Evolutionary conservation across 2,888 invertebrate genomes (phyloP).

Genomic region (Caenorhabditis macrosperma): DNA sequence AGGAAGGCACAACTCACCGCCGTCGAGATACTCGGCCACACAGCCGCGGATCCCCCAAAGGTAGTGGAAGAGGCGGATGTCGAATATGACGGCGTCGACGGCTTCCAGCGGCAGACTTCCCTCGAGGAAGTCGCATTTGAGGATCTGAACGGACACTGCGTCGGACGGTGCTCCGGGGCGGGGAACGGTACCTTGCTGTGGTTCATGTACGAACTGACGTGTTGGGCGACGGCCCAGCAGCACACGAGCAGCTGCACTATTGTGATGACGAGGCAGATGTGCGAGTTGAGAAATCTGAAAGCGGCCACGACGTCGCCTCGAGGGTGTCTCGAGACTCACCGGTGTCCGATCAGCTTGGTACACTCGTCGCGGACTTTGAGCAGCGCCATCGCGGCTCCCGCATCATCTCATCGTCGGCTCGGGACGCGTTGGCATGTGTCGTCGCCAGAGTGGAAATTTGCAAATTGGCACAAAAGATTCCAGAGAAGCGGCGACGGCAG

Average conservation of each 20-base stretch:
- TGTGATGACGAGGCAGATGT: conserved; percentile 71
- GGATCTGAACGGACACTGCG: conserved; percentile 68
- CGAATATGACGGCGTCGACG: conserved; percentile 76
- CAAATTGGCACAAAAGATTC: conserved; percentile 13
- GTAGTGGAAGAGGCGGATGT: conserved; percentile 74
- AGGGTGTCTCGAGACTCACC: conserved; percentile 34
- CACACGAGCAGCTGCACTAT: conserved; percentile 72
- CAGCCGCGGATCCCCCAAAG: conserved; percentile 78
- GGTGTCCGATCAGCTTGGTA: conserved; percentile 72
- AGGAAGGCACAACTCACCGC: conserved; percentile 59
- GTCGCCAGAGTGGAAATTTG: conserved; percentile 38
- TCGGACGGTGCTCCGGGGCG: neutral
- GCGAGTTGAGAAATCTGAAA: conserved; percentile 72
- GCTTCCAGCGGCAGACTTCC: conserved; percentile 69
- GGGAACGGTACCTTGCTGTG: conserved; percentile 64
- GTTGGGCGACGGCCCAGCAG: conserved; percentile 75
- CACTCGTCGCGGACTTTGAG: conserved; percentile 70
- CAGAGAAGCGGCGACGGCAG: neutral
- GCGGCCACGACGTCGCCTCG: neutral
- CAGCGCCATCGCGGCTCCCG: conserved; percentile 54
- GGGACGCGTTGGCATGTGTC: conserved; percentile 7
- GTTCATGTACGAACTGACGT: conserved; percentile 69
- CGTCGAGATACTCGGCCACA: conserved; percentile 77
- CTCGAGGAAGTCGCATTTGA: conserved; percentile 74
- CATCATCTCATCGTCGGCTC: conserved; percentile 28